Percentiles rank a stretch among this genome's conserved stretches.
Evolutionary conservation across 2,888 invertebrate genomes (phyloP).

Genomic region (Eupelmus urozonus): DNA sequence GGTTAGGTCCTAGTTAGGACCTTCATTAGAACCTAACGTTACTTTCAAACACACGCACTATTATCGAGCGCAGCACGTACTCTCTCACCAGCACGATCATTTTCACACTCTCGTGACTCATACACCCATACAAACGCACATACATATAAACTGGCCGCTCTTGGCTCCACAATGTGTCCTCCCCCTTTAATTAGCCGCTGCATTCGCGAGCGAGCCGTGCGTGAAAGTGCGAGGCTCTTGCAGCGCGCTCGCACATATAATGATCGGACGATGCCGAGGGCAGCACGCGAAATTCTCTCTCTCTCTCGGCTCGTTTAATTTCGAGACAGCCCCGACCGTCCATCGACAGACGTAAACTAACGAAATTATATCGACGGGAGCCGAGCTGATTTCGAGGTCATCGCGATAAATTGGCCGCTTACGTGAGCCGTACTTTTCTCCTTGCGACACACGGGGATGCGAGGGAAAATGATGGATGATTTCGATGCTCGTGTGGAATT

Average conservation of each 20-base stretch:
- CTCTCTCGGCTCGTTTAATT: neutral
- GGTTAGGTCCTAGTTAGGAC: no score
- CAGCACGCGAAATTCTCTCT: neutral
- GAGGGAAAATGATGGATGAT: no score
- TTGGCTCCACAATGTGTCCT: neutral
- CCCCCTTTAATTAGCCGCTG: constrained; percentile 9
- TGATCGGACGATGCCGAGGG: no score
- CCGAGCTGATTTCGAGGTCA: neutral
- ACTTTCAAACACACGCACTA: neutral
- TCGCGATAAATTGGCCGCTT: neutral
- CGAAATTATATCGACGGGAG: no score
- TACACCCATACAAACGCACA: neutral
- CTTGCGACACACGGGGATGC: no score
- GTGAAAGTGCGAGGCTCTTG: no score
- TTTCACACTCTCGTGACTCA: constrained; percentile 4
- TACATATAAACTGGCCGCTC: neutral
- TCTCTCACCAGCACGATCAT: constrained; percentile 2
- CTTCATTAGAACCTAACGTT: no score
- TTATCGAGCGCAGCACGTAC: neutral
- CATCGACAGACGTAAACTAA: no score
- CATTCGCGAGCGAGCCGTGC: no score
- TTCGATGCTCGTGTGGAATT: no score
- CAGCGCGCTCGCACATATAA: no score
- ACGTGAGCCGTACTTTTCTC: neutral
- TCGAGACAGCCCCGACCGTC: no score